Base-by-base conservation (phyloP, 2,797 vertebrate species). In the Mus caroli region DNA sequence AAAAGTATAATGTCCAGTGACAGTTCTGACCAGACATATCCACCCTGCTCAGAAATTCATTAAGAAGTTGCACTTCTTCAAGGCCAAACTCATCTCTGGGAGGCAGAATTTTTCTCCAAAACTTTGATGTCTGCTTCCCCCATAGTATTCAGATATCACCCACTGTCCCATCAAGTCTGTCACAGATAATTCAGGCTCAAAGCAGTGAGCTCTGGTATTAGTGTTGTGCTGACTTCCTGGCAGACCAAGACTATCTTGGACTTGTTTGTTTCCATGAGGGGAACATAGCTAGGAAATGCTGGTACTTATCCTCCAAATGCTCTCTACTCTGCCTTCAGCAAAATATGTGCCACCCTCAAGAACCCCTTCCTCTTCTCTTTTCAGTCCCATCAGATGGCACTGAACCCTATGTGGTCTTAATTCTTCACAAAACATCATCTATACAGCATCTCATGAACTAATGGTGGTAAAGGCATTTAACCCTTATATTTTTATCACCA, bases 351-450 rank as follows among this genome's bases (percentile, higher is more conserved):
- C 50, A 3, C 56, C 56, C 52, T 88, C 58, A 93, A 15, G 14
- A 76, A 6, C 3, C n/a, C 34, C 5, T 8, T 11, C 37, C 5
- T 43, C 15, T 75, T 84, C 77, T 82, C 11, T 4, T 3, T 76
- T 67, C 13, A n/a, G 34, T 62, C 54, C 52, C 40, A 77, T 67
- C 22, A 67, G 46, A 88, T 85, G n/a, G 77, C 82, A 87, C 52
- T 0, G 2, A 67, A 56, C 24, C 73, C 40, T n/a, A 3, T n/a
- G 67, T 83, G 77, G 62, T 67, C 73, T 91, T 89, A 50, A 40
- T 88, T 95, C 77, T 76, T 93, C 26, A 90, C 52, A 84, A 93
- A 69, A 20, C n/a, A 77, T 78, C 73, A 88, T 64, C 46, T 77
- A 93, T n/a, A 14, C 19, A 76, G 17, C 2, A 24, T 67, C n/a